Conservation (phyloP, 2,113 vertebrate species). For the Myxocyprinus asiaticus region DNA sequence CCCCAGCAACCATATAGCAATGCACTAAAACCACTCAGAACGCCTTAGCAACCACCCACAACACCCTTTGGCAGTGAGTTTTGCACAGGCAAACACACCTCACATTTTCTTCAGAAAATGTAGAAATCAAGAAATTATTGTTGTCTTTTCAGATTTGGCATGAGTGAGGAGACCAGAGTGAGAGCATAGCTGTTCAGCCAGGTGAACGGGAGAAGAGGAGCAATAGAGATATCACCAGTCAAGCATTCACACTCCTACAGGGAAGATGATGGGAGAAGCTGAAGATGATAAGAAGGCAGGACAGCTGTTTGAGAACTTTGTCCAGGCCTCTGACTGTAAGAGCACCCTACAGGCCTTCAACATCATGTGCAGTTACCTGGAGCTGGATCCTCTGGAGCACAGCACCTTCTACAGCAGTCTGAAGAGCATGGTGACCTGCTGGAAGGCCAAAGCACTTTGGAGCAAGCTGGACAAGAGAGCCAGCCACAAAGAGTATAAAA, state of each 20-base stretch:
- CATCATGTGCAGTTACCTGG: slow-evolving; percentile 87
- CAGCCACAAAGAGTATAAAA: slow-evolving; percentile 91
- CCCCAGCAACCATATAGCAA: too few relatives aligned
- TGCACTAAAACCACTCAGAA: too few relatives aligned
- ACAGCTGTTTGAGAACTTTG: slow-evolving; percentile 91
- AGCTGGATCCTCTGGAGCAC: slow-evolving; percentile 86
- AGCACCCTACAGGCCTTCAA: slow-evolving; percentile 92
- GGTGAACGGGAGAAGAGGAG: slow-evolving; percentile 2
- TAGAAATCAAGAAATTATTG: neutral
- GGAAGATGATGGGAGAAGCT: slow-evolving; percentile 83
- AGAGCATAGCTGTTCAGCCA: slow-evolving; percentile 59
- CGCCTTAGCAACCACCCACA: too few relatives aligned
- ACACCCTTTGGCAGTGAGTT: neutral
- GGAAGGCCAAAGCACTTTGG: slow-evolving; percentile 99
- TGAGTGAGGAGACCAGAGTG: slow-evolving; percentile 59
- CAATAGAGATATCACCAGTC: slow-evolving; percentile 42
- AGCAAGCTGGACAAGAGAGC: slow-evolving; percentile 93
- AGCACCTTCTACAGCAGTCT: slow-evolving; percentile 86
- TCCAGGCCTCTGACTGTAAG: slow-evolving; percentile 92
- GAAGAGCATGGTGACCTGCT: slow-evolving; percentile 86
- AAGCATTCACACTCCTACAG: neutral
- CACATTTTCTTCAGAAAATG: neutral
- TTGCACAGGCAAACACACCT: neutral
- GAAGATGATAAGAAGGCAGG: slow-evolving; percentile 86
- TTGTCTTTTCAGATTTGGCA: slow-evolving; percentile 75